Evolutionary conservation across 1,140 invertebrate species (phyloP), one percentile per base, ranked within the genome.

Genomic region (Zaprionus nigranus): DNA sequence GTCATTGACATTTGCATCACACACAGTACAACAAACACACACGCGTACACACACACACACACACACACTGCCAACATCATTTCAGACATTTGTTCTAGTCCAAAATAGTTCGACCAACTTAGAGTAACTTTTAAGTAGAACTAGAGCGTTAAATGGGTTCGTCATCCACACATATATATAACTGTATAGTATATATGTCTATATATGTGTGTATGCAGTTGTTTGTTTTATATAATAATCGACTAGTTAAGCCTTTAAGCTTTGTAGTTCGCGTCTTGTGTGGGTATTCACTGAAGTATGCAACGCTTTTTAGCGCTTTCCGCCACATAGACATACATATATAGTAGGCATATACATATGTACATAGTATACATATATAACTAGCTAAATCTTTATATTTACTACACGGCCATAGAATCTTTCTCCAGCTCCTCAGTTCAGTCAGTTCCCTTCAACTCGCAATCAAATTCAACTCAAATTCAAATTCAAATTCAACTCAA

Each of bases 1-100:
- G 79, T 82, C 77, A 82, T 88, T 85, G 84, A 78, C 82, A 92
- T 92, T 81, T 78, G 73, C 70, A 78, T 87, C 87, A 87, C 80
- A 66, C 87, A 87, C 80, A 66, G 71, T n/a, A 72, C 26, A 68
- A 63, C 57, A 62, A 20, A 60, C 36, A 78, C 36, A 73, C 40
- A 62, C 54, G 59, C 30, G 56, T 46, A 72, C 24, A 51, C 43
- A 67, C 30, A 36, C 38, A 65, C 54, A 79, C 26, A 75, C 67
- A 74, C 36, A 61, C 51, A 66, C 59, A 76, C 43, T 68, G 54
- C 61, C 53, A 63, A 79, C 75, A 90, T 82, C 46, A 51, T 51
- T 24, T 51, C 17, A 68, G 64, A 81, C 84, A 88, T 62, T 65
- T 65, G 61, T 83, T 83, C 76, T 87, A 83, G 84, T 59, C 58